Base-by-base conservation (phyloP, 2,888 invertebrate species). In the Spialia ferax region DNA sequence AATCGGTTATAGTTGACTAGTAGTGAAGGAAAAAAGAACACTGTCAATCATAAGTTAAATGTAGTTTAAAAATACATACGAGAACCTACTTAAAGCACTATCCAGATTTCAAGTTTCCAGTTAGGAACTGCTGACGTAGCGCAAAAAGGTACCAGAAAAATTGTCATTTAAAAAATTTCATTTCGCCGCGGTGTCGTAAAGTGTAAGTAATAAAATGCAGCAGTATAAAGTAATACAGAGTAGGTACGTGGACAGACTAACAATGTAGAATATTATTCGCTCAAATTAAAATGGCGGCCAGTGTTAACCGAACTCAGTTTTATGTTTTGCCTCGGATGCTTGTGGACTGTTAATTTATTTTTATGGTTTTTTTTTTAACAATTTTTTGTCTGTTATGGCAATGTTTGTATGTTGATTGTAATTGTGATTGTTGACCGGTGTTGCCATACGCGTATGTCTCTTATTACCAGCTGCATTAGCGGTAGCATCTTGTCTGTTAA, bases 201-300 rank as follows among this genome's bases (percentile, higher is more conserved):
- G 22, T 63, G 62, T 62, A 62, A 38, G 63, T 54, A 54, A 63
- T 63, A 63, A 63, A 63, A 63, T 54, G 54, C 63, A 54, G 29
- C n/a, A 52, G 63, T 63, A 63, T 63, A 63, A 54, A 54, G 54
- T 54, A 54, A 63, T 63, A 54, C 55, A 52, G 26, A 15, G 42
- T 22, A 63, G 54, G 42, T 22, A 63, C 63, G 63, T 63, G 63
- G 11, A 63, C 54, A 10, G 63, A 63, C 38, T 63, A 7, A 48
- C 45, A 48, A 48, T 48, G 42, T 42, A 15, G 15, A 32, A 32
- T 8, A 11, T 32, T 45, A 45, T 45, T 45, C 42, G 42, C 42
- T 45, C 42, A 45, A 45, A 45, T 45, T 45, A 45, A 45, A 45
- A 45, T 45, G 42, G 42, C 15, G 15, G 42, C 42, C 42, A 42